These are phyloP conservation scores for Thunnus albacares DNA, from an alignment of 2,797 vertebrate genomes.

Conservation along the genomic window DNA sequence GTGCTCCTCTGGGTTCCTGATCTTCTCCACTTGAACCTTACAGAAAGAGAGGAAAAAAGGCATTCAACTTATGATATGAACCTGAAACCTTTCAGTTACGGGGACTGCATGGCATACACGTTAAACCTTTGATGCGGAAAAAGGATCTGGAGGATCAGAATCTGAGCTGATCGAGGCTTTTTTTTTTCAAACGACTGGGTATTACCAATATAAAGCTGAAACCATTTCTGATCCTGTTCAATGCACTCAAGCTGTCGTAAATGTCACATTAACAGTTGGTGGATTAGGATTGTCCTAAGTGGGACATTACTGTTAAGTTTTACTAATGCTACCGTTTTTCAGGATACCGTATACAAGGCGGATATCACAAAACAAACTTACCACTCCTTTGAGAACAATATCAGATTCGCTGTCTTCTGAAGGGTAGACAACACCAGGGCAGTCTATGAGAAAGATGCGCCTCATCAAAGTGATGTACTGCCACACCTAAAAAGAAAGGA, in stretches of 20 bases:
- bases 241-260: conserved; percentile 8
- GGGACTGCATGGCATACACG: background rate
- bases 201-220: conserved; percentile 13
- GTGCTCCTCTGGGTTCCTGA: conserved; percentile 95
- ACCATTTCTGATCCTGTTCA: conserved; percentile 15
- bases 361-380: conserved; percentile 76
- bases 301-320: background rate
- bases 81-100: conserved; percentile 36
- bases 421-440: conserved; percentile 97
- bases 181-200: conserved; percentile 4
- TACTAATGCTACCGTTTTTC: conserved; percentile 12
- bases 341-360: background rate
- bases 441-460: conserved; percentile 97
- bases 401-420: conserved; percentile 97
- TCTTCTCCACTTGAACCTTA: conserved; percentile 99
- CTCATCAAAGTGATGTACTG: conserved; percentile 99
- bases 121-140: conserved; percentile 4
- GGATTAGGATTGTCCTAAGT: conserved; percentile 1
- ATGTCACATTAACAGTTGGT: conserved; percentile 14
- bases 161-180: conserved; percentile 14
- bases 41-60: background rate
- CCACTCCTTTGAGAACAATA: conserved; percentile 98
- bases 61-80: conserved; percentile 12
- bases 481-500: conserved; percentile 90
- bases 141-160: conserved; percentile 7